Conservation (phyloP, 2,888 invertebrate genomes). For the Protula sp. region DNA sequence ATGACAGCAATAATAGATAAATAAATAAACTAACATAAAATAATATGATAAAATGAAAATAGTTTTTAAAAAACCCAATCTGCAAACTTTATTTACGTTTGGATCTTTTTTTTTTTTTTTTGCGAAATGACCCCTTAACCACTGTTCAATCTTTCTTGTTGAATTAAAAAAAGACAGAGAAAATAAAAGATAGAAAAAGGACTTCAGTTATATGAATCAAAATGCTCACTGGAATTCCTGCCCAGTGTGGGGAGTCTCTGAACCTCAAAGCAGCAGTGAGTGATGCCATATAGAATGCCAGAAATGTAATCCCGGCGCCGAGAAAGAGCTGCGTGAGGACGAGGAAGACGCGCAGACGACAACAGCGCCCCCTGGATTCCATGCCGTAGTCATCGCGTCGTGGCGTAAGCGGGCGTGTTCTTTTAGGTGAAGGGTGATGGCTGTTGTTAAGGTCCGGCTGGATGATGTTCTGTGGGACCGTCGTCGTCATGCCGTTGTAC, state of each 20-base stretch:
- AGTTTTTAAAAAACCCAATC: too few species aligned
- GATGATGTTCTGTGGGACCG: constrained; percentile 14
- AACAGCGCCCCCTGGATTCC: too few species aligned
- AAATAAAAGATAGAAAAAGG: too few species aligned
- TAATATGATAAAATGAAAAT: too few species aligned
- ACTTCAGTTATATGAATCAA: background rate
- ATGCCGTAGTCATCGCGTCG: background rate
- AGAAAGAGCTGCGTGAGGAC: constrained; percentile 30
- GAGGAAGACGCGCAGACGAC: constrained; percentile 29
- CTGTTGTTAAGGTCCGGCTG: constrained; percentile 5
- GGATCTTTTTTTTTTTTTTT: too few species aligned
- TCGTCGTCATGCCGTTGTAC: constrained; percentile 14
- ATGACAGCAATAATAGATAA: too few species aligned
- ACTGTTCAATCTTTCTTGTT: too few species aligned
- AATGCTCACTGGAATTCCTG: constrained; percentile 33
- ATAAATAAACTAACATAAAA: too few species aligned
- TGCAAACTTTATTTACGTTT: too few species aligned
- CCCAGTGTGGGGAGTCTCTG: constrained; percentile 33
- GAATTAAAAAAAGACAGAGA: too few species aligned
- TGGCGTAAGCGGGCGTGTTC: too few species aligned
- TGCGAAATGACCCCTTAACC: too few species aligned
- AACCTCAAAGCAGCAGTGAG: constrained; percentile 26
- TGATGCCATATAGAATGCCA: constrained; percentile 30
- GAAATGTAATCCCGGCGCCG: constrained; percentile 28
- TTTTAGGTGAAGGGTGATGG: constrained; percentile 4